A percentile compares a stretch with the other conserved stretches of the same genome.
phyloP scores from a whole-genome alignment of 1,140 invertebrate genomes.

The Anthonomus grandis region DNA sequence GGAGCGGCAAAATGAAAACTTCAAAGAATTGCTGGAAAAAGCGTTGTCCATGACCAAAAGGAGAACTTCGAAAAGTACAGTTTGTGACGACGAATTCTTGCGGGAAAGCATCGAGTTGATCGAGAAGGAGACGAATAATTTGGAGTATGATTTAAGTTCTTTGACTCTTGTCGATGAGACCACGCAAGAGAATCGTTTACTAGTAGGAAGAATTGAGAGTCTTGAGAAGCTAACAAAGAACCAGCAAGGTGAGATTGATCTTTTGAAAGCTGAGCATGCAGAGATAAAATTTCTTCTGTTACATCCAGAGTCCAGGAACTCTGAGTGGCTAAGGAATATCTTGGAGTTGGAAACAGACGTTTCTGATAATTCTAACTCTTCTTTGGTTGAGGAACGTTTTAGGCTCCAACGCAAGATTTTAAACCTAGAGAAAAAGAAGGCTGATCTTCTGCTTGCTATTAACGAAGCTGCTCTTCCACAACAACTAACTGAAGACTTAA shows the following conservation, averaged over 20 bases:
- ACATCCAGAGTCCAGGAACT: constrained; percentile 20
- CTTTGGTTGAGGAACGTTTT: constrained; percentile 20
- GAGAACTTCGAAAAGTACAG: too few relatives aligned
- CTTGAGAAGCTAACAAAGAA: constrained; percentile 12
- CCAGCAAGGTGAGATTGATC: constrained; percentile 18
- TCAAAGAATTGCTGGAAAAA: constrained; percentile 13
- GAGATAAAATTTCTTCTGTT: constrained; percentile 30
- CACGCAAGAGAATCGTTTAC: not conserved
- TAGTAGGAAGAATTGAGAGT: constrained; percentile 12
- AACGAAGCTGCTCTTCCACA: constrained; percentile 17
- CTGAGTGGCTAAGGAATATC: constrained; percentile 26
- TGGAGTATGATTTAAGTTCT: constrained; percentile 20
- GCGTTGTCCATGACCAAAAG: constrained; percentile 15
- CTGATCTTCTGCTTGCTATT: constrained; percentile 25
- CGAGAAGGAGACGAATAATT: constrained; percentile 20
- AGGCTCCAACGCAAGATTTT: constrained; percentile 23
- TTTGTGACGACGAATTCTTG: too few relatives aligned
- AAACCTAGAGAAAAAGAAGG: constrained; percentile 28
- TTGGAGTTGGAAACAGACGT: constrained; percentile 20
- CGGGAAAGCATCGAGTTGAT: constrained; percentile 21
- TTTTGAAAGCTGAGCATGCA: constrained; percentile 23
- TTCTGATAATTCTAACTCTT: not conserved
- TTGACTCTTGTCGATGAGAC: constrained; percentile 2
- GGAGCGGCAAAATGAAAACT: constrained; percentile 19
- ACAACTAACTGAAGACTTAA: constrained; percentile 17